Evolutionary conservation across 2,113 vertebrate genomes (phyloP), one percentile per base, ranked within the genome.

Genomic region (Rallus limicola): DNA sequence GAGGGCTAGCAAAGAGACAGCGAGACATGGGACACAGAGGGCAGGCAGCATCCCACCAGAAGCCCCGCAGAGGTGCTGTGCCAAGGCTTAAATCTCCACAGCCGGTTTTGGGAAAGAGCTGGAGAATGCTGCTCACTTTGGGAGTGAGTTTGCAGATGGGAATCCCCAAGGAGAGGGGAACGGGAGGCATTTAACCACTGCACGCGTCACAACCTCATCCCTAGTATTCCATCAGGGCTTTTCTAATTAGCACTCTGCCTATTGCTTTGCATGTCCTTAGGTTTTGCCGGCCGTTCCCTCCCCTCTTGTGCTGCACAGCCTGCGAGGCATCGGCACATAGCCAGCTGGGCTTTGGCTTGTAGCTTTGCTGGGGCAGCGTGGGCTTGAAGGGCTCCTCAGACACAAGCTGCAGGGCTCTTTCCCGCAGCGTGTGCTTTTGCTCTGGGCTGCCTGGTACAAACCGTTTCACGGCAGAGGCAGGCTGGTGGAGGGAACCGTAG

Each of bases 111-210:
- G 69, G 50, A 68, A 81, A 33, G 76, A 90, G 42, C 64, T 55
- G 31, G 79, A 11, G 58, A 72, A 77, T 1, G 0, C 67, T 16
- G 6, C 74, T 36, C 36, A 2, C 36, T 84, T 52, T 28, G 53
- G 2, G 2, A 38, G 46, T 4, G 58, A 25, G 31, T 48, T 46
- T 1, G 3, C 59, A 62, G 52, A 42, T 0, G 0, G 36, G 17
- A 10, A 63, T 89, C 42, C 74, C 77, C 48, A 87, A 38, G 44
- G 44, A 69, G 91, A 92, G 77, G 56, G 60, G 69, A 88, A 75
- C 86, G 72, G 86, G 64, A 85, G 24, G 63, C 44, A 23, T 3
- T 33, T 48, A 59, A 28, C 1, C n/a, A 44, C 78, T 10, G 53
- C 58, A 8, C 0, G 0, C 4, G 3, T 28, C 59, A 36, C 8